These are phyloP conservation scores for Astur gentilis DNA, from an alignment of 2,113 vertebrate species.

Conservation along the genomic window DNA sequence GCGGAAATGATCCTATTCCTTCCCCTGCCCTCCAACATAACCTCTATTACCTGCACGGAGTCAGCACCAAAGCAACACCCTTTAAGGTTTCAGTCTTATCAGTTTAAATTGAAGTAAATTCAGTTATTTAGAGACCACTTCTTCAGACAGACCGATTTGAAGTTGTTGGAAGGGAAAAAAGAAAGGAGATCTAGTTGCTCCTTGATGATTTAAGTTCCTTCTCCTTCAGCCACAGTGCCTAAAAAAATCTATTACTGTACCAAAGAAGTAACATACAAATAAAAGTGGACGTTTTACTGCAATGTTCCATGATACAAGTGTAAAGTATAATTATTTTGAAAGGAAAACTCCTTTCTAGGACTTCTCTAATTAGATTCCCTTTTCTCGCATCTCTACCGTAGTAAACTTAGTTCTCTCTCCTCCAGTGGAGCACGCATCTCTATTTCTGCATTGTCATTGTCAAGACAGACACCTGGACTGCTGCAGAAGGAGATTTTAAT, in stretches of 20 bases:
- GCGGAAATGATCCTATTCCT: not conserved
- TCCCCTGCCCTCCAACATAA: not conserved
- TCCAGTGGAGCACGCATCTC: not conserved
- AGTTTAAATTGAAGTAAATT: not conserved
- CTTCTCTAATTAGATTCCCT: not conserved
- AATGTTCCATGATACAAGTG: not conserved
- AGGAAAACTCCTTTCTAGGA: not conserved
- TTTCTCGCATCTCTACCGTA: not conserved
- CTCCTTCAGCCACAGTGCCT: not conserved
- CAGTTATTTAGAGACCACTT: not conserved
- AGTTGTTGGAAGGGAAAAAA: not conserved
- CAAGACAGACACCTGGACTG: slow-evolving; percentile 31
- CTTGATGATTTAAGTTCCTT: not conserved
- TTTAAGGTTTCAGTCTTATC: not conserved
- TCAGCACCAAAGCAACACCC: not conserved
- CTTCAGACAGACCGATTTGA: not conserved
- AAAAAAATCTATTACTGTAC: not conserved
- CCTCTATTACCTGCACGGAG: not conserved
- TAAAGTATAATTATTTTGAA: not conserved
- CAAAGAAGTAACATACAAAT: not conserved
- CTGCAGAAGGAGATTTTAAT: not conserved
- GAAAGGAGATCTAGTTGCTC: not conserved
- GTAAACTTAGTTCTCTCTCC: not conserved
- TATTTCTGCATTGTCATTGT: slow-evolving; percentile 59
- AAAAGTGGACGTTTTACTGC: not conserved